Percentiles rank a stretch among this genome's conserved stretches.
Conservation (phyloP, 2,888 invertebrate genomes). For the Eupithecia centaureata region DNA sequence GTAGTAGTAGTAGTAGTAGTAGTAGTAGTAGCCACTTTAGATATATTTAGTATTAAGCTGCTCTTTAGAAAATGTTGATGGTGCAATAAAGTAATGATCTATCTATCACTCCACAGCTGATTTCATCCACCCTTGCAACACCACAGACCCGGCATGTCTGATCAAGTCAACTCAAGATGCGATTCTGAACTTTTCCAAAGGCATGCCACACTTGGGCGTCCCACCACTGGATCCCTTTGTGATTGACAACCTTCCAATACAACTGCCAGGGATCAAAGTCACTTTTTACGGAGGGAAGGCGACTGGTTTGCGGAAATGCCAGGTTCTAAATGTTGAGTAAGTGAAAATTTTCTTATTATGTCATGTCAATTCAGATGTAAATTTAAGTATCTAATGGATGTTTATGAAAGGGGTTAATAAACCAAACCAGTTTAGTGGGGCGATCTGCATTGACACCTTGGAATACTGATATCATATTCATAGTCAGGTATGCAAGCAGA, state of each 20-base stretch:
- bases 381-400: too few relatives aligned
- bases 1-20: too few relatives aligned
- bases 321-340: slow-evolving; percentile 78
- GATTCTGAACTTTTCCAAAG: slow-evolving; percentile 73
- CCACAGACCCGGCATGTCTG: slow-evolving; percentile 69
- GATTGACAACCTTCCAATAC: slow-evolving; percentile 75
- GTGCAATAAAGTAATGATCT: too few relatives aligned
- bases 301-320: slow-evolving; percentile 73
- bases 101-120: slow-evolving; percentile 68
- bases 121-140: slow-evolving; percentile 77
- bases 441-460: too few relatives aligned
- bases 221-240: slow-evolving; percentile 74
- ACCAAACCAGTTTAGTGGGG: too few relatives aligned
- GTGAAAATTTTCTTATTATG: slow-evolving; percentile 45
- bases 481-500: too few relatives aligned
- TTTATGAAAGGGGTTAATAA: too few relatives aligned
- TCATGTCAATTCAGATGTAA: too few relatives aligned
- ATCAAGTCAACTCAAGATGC: slow-evolving; percentile 74
- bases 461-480: too few relatives aligned
- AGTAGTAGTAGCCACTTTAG: too few relatives aligned
- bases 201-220: slow-evolving; percentile 70
- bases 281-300: slow-evolving; percentile 75
- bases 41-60: too few relatives aligned
- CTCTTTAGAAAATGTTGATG: too few relatives aligned
- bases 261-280: slow-evolving; percentile 77